Base-by-base conservation (phyloP, 30 jellyfish, hydroid and myxozoan species). In the Catostylus mosaicus region DNA sequence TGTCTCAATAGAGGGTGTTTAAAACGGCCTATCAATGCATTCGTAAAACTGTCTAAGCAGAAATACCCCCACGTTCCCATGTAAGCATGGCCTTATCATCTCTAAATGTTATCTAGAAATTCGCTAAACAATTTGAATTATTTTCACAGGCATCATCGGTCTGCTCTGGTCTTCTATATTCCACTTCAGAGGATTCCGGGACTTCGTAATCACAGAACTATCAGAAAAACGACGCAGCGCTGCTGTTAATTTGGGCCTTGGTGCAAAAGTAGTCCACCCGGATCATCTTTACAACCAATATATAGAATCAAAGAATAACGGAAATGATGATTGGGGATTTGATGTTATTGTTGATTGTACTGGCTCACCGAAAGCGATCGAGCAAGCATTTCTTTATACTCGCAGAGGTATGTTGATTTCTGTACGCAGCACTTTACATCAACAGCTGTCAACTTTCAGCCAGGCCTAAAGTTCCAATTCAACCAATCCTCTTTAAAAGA, bases 331-430 rank as follows among this genome's bases (percentile, higher is more conserved):
- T 26, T 93, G 98, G 98, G 98, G 98, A 3, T 93, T 86, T 83
- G 98, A 93, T 76, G 86, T 93, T 40, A 79, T 93, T 70, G 86
- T 93, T 52, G 98, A 93, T 80, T 93, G 98, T 73, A 93, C 98
- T 32, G 98, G 98, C 37, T 84, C 90, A 30, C 98, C 98, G 1
- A 82, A 84, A 66, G 98, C 98, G 2, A 93, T 93, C 9, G 97
- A 93, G 63, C 96, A 93, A 56, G 88, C 90, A 40, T 93, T 93
- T 65, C 61, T 59, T 19, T 93, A 81, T 79, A 69, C 92, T 5
- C 88, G 97, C 61, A 87, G 85, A 72, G 98, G 96, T 86, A 63
- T 10, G 89, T 69, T 31, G 54, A 7, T 14, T n/a, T n/a, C n/a
- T n/a, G n/a, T n/a, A n/a, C n/a, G n/a, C n/a, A n/a, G n/a, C n/a